These are phyloP conservation scores for Plodia interpunctella DNA, from an alignment of 1,140 invertebrate species.

Conservation along the genomic window DNA sequence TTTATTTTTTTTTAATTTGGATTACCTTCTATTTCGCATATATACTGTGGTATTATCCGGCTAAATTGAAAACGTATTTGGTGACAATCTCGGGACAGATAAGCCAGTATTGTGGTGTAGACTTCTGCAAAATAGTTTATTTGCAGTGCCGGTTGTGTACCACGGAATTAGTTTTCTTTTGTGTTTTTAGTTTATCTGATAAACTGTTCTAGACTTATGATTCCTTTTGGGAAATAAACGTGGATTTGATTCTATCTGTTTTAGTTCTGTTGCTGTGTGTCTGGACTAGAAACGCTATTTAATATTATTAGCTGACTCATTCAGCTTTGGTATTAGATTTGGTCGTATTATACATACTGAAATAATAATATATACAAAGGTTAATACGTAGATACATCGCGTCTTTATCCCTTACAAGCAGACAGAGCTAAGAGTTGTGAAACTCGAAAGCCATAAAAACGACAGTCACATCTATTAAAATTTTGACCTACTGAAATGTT, in stretches of 20 bases:
- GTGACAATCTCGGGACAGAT: slow-evolving; percentile 1
- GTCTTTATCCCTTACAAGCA: too few species aligned
- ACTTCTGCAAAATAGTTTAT: slow-evolving; percentile 5
- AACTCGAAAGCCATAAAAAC: too few species aligned
- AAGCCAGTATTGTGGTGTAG: slow-evolving; percentile 6
- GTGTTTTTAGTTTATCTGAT: background rate
- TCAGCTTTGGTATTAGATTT: too few species aligned
- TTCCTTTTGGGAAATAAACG: background rate
- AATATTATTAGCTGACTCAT: too few species aligned
- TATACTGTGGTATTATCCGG: background rate
- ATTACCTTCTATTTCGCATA: background rate
- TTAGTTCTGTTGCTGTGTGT: background rate
- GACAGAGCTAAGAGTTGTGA: too few species aligned
- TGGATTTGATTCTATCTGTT: background rate
- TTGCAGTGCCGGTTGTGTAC: background rate
- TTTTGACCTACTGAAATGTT: too few species aligned
- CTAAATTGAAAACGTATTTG: slow-evolving; percentile 18
- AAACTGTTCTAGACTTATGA: background rate
- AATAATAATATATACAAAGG: too few species aligned
- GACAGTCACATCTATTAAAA: too few species aligned
- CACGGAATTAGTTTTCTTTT: background rate
- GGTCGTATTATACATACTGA: too few species aligned
- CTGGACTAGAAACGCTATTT: too few species aligned
- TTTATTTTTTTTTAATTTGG: too few species aligned
- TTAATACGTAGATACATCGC: too few species aligned